Conservation (phyloP, 2,888 invertebrate genomes). For the Ferrisia virgata region DNA sequence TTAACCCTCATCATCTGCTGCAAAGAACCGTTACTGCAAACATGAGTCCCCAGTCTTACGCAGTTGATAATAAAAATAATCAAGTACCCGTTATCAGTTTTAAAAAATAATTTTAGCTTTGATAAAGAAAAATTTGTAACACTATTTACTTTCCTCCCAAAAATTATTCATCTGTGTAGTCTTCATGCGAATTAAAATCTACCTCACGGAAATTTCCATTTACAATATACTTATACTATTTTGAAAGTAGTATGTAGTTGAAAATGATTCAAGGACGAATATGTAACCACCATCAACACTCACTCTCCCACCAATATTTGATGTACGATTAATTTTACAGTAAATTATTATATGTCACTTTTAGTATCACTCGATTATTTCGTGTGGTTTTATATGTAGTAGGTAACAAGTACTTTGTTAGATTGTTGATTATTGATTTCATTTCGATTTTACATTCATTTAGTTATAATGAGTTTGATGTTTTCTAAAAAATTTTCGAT, state of each 20-base stretch:
- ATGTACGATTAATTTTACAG: background rate
- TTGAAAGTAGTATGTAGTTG: background rate
- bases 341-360: background rate
- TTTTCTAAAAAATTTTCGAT: background rate
- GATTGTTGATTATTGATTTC: background rate
- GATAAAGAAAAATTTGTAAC: too few relatives aligned
- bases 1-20: too few relatives aligned
- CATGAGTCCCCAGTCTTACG: too few relatives aligned
- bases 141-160: too few relatives aligned
- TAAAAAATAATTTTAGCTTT: too few relatives aligned
- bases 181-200: background rate
- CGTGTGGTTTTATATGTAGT: background rate
- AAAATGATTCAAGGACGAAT: constrained; percentile 6
- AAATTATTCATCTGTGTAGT: too few relatives aligned
- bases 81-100: too few relatives aligned
- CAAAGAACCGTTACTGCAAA: too few relatives aligned
- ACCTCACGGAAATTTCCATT: background rate
- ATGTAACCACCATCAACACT: background rate
- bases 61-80: too few relatives aligned
- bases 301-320: background rate
- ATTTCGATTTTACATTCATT: background rate
- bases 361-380: background rate
- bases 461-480: background rate
- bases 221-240: too few relatives aligned
- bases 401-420: too few relatives aligned